Conservation (phyloP, 2,888 invertebrate species). For the Mythimna pallens region DNA sequence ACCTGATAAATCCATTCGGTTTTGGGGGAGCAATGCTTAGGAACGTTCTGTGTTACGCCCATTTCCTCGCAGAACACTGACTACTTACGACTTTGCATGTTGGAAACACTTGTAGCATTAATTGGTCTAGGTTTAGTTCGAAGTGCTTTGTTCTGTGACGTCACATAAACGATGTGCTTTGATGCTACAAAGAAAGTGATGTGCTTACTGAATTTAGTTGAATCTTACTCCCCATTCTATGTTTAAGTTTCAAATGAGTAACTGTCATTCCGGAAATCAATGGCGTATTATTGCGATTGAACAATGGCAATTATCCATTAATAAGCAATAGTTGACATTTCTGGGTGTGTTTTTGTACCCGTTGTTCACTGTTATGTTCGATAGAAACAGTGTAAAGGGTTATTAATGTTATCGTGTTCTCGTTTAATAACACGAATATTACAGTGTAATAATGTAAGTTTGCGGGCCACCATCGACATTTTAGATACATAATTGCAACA, state of each 20-base stretch:
- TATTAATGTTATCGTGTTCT: constrained; percentile 11
- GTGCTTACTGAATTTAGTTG: constrained; percentile 12
- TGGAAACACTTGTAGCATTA: constrained; percentile 58
- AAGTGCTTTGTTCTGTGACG: constrained; percentile 27
- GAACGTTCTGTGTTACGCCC: constrained; percentile 37
- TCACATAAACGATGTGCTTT: constrained; percentile 18
- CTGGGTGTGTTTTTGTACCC: constrained; percentile 1
- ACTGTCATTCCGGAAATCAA: constrained; percentile 6
- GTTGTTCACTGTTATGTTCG: not conserved
- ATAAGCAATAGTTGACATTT: not conserved
- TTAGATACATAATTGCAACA: constrained; percentile 77
- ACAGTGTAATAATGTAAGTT: constrained; percentile 69
- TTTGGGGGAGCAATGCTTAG: constrained; percentile 19
- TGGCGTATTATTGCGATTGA: not conserved
- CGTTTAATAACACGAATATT: constrained; percentile 46
- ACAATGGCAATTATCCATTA: not conserved
- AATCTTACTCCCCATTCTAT: constrained; percentile 13
- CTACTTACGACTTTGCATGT: constrained; percentile 40
- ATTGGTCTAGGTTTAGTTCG: constrained; percentile 54
- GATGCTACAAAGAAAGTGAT: constrained; percentile 5
- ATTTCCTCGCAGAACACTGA: constrained; percentile 35
- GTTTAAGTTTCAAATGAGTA: constrained; percentile 7
- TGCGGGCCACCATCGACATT: constrained; percentile 63
- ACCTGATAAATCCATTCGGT: constrained; percentile 52
- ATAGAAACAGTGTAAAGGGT: not conserved